Base-by-base conservation (phyloP, 2,797 vertebrate genomes). In the Poeciliopsis infans region DNA sequence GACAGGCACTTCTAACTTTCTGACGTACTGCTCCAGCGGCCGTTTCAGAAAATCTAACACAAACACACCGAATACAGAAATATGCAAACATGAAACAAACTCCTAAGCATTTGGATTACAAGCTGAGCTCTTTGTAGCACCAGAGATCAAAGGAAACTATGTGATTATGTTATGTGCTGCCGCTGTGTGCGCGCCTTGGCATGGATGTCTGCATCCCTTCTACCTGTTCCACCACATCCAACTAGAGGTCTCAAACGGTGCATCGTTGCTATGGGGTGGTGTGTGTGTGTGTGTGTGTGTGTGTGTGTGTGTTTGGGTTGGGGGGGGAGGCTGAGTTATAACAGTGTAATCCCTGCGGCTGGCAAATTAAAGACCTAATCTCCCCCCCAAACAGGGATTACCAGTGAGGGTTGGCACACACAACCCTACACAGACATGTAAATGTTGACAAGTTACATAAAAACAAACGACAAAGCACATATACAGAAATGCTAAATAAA, bases 11-110 rank as follows among this genome's bases (percentile, higher is more conserved):
- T 97, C 97, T 85, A 99, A 87, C 91, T 95, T 97, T 89, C 95
- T 96, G 87, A 99, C 98, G 5, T 99, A 99, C 89, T 95, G 98
- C 91, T 99, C 98, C 93, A 99, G 86, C 0, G 95, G 97, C 78
- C 97, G 96, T 95, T 99, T 99, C 83, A 99, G 94, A 91, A 99
- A 99, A 64, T 99, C 98, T 99, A 90, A 61, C 36, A 74, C 33
- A 47, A 74, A 81, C 47, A 84, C 36, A 76, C 16, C 28, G 49
- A n/a, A 81, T 20, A 83, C 59, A 85, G 8, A 73, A 0, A 61
- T 43, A 85, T 47, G 78, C 66, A 57, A 46, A 57, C 46, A 88
- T 18, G 16, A 39, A 43, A 78, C 49, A 71, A 53, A 79, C 39
- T 76, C 31, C 72, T 18, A 80, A 83, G 36, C 77, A 31, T 51